Evolutionary conservation across 2,888 invertebrate genomes (phyloP).

Genomic region (Thera britannica): DNA sequence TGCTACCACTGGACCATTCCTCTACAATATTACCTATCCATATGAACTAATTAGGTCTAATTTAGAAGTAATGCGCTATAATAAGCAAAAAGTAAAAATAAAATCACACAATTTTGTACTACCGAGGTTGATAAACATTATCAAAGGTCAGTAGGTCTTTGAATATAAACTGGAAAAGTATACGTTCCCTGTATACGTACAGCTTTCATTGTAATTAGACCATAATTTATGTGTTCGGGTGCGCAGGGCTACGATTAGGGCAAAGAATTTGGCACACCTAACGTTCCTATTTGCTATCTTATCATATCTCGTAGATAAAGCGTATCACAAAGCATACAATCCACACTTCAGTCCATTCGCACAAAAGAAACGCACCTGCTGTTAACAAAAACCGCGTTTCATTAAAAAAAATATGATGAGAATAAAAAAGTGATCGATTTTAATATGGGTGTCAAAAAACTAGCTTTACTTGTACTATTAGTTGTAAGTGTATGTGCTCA

Average conservation of each 20-base stretch:
- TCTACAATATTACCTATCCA: too few species aligned
- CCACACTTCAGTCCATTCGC: conserved; percentile 65
- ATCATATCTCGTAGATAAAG: conserved; percentile 78
- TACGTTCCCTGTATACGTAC: background rate
- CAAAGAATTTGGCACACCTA: conserved; percentile 84
- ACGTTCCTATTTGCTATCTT: conserved; percentile 82
- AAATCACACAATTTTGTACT: background rate
- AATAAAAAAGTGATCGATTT: conserved; percentile 51
- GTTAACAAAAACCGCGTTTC: conserved; percentile 49
- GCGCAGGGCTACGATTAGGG: conserved; percentile 68
- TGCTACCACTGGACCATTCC: too few species aligned
- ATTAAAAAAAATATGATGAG: conserved; percentile 61
- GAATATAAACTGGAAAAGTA: background rate
- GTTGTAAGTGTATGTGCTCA: conserved; percentile 73
- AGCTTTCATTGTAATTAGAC: conserved; percentile 18
- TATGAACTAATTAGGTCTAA: too few species aligned
- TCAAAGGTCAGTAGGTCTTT: background rate
- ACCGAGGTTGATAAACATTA: background rate
- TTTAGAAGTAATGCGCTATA: too few species aligned
- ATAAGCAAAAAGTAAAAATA: too few species aligned
- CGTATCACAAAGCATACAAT: conserved; percentile 75
- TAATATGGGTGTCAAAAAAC: conserved; percentile 73
- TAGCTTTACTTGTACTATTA: conserved; percentile 65
- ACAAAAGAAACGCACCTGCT: conserved; percentile 73
- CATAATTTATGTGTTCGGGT: conserved; percentile 30